A percentile compares a stretch with the other conserved stretches of the same genome.
phyloP scores from a whole-genome alignment of 2,797 vertebrate genomes.

The Chrosomus eos region DNA sequence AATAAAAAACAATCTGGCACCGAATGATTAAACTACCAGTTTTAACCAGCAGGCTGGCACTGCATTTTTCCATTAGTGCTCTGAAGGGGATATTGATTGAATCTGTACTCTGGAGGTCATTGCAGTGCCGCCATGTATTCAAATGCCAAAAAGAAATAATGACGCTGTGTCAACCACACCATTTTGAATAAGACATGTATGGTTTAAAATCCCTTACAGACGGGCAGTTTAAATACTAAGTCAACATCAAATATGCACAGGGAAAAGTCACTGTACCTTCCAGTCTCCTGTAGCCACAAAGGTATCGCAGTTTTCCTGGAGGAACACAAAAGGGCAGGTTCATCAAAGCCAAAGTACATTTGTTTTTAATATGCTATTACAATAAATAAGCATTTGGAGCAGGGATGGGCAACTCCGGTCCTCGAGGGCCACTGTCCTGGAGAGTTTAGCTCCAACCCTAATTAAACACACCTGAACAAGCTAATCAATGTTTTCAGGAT shows the following conservation, averaged over 20 bases:
- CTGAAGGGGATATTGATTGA: constrained; percentile 14
- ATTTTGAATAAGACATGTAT: not conserved
- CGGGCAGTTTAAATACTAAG: not conserved
- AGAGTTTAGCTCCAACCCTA: no score
- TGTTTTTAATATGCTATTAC: not conserved
- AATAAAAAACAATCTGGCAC: not conserved
- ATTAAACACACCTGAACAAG: no score
- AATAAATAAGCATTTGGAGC: constrained; percentile 15
- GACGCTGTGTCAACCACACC: no score
- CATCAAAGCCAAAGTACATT: constrained; percentile 25
- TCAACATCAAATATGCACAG: not conserved
- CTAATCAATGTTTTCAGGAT: no score
- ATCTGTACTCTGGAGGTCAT: not conserved
- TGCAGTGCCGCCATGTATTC: not conserved
- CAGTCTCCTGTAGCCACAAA: constrained; percentile 79
- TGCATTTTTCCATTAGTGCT: not conserved
- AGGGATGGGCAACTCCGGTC: no score
- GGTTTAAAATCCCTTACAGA: not conserved
- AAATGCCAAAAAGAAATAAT: not conserved
- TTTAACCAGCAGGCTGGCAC: not conserved
- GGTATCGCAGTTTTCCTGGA: constrained; percentile 79
- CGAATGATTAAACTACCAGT: not conserved
- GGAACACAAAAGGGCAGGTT: constrained; percentile 50
- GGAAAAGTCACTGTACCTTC: constrained; percentile 76
- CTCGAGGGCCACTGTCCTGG: no score